These are phyloP conservation scores for Patella caerulea DNA, from an alignment of 2,888 invertebrate species.

Conservation along the genomic window DNA sequence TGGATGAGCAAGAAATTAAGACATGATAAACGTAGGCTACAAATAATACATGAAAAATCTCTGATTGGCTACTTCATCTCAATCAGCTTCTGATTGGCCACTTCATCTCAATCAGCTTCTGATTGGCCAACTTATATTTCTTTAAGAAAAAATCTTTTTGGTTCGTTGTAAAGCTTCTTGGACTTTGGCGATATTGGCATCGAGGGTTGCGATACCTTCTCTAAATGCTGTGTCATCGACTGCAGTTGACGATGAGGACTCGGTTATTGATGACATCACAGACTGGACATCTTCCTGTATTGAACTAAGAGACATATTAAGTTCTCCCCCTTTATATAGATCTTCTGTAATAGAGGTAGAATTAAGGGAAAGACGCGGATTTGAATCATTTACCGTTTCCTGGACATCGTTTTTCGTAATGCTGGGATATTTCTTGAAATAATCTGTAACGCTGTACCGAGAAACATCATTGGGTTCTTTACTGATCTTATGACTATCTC, in stretches of 20 bases:
- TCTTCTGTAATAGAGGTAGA: conserved; percentile 34
- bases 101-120: too few species aligned
- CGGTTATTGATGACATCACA: conserved; percentile 42
- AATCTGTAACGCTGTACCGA: conserved; percentile 60
- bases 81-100: too few species aligned
- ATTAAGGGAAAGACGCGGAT: neutral
- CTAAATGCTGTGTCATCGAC: conserved; percentile 59
- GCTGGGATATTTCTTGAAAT: conserved; percentile 56
- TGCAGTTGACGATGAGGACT: conserved; percentile 42
- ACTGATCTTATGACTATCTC: neutral
- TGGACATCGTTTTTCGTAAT: neutral
- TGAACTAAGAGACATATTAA: conserved; percentile 60
- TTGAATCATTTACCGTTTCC: neutral
- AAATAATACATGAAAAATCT: too few species aligned
- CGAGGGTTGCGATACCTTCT: conserved; percentile 61
- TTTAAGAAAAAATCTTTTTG: conserved; percentile 53
- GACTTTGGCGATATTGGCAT: conserved; percentile 62
- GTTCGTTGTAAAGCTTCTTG: conserved; percentile 58
- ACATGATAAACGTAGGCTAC: too few species aligned
- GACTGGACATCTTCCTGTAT: conserved; percentile 53
- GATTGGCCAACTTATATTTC: neutral
- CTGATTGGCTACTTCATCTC: too few species aligned
- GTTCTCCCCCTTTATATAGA: conserved; percentile 43
- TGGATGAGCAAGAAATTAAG: too few species aligned
- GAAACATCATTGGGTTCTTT: conserved; percentile 36